Conservation (phyloP, 2,888 invertebrate genomes). For the Parnassius mnemosyne region DNA sequence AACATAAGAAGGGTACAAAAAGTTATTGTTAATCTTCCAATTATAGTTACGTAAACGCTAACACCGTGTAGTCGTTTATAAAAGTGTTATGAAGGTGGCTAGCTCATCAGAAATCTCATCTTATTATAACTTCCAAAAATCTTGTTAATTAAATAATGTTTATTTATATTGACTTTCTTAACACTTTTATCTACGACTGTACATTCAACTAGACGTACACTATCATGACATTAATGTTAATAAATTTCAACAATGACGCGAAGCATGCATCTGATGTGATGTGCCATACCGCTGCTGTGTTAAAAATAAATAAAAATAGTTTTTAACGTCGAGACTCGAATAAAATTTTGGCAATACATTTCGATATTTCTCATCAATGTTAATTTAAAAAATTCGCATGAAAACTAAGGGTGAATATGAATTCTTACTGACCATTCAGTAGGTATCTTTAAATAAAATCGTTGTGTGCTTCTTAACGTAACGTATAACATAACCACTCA, state of each 20-base stretch:
- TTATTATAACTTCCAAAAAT: conserved; percentile 35
- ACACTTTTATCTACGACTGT: conserved; percentile 41
- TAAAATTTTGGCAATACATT: conserved; percentile 39
- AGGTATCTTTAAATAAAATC: too few relatives aligned
- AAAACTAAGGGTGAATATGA: conserved; percentile 15
- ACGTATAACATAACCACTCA: too few relatives aligned
- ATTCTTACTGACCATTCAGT: too few relatives aligned
- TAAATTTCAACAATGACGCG: conserved; percentile 32
- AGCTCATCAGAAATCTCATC: conserved; percentile 29
- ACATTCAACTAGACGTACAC: conserved; percentile 42
- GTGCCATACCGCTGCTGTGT: conserved; percentile 73
- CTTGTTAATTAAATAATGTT: conserved; percentile 14
- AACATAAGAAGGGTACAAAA: conserved; percentile 24
- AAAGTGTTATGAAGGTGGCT: conserved; percentile 10
- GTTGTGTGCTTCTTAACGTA: too few relatives aligned
- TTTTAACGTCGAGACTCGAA: conserved; percentile 53
- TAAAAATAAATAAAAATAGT: conserved; percentile 42
- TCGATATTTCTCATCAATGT: conserved; percentile 5
- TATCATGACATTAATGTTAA: conserved; percentile 57
- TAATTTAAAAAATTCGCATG: background rate
- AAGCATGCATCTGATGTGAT: conserved; percentile 65
- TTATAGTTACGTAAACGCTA: conserved; percentile 32
- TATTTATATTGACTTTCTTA: conserved; percentile 12
- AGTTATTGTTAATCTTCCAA: conserved; percentile 30
- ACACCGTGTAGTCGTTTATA: conserved; percentile 31